Percentiles rank a stretch among this genome's conserved stretches.
phyloP scores from a whole-genome alignment of 1,140 invertebrate species.

The Parapsyche elsis region DNA sequence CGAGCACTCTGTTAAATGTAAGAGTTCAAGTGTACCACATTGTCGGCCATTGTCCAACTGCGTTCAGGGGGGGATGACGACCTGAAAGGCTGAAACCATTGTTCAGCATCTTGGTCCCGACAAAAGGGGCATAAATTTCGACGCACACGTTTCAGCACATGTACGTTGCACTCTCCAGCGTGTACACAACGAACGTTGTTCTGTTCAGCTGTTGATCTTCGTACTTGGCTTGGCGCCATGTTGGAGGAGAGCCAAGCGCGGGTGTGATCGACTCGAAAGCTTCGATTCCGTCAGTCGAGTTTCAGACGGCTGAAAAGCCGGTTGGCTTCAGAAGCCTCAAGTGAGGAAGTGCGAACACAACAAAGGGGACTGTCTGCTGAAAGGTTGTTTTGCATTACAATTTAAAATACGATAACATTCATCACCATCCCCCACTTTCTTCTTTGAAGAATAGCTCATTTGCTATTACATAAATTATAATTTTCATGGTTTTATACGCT shows the following conservation, averaged over 20 bases:
- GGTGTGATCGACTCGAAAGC: conserved; percentile 14
- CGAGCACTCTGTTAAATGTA: background rate
- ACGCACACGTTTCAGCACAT: background rate
- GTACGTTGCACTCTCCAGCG: conserved; percentile 33
- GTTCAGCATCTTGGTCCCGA: background rate
- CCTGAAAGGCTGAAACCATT: conserved; percentile 10
- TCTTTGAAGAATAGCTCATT: background rate
- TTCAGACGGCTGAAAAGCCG: background rate
- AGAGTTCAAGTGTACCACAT: background rate
- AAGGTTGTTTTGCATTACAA: background rate
- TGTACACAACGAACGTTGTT: conserved; percentile 31
- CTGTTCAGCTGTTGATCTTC: conserved; percentile 45
- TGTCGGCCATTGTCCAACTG: conserved; percentile 14
- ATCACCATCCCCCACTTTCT: background rate
- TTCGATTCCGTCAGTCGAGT: background rate
- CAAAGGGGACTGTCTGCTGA: conserved; percentile 8
- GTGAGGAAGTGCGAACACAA: conserved; percentile 45
- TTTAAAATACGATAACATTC: background rate
- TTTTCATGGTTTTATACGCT: too few species aligned
- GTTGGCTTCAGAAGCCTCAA: conserved; percentile 6
- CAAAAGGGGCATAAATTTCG: conserved; percentile 34
- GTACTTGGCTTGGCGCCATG: conserved; percentile 47
- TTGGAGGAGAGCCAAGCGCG: conserved; percentile 44
- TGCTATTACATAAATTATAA: too few species aligned
- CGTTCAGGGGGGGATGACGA: conserved; percentile 2